phyloP scores from a whole-genome alignment of 1,140 invertebrate species.

The Sarcophaga peregrina region DNA sequence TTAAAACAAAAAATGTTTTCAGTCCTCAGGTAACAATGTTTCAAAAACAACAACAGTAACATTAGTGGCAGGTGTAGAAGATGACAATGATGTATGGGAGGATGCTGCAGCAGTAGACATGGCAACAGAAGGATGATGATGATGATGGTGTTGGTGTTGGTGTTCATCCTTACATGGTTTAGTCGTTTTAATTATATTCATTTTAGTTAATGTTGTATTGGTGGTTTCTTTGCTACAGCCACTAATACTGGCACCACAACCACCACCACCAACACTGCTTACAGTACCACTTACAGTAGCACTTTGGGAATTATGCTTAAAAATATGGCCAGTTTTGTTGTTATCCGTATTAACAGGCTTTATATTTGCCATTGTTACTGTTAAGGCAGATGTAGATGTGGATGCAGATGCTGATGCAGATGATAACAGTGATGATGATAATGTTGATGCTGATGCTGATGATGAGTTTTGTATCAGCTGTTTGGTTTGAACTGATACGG shows the following conservation, averaged over 20 bases:
- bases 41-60: conserved; percentile 68
- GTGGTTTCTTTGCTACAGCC: neutral
- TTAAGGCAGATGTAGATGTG: conserved; percentile 15
- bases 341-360: neutral
- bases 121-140: neutral
- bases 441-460: neutral
- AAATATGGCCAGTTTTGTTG: neutral
- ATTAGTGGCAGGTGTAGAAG: conserved; percentile 59
- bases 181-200: neutral
- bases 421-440: conserved; percentile 46
- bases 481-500: neutral
- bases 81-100: conserved; percentile 7
- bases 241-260: too few species aligned
- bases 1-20: conserved; percentile 47
- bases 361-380: conserved; percentile 30
- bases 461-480: conserved; percentile 28
- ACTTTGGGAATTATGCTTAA: neutral
- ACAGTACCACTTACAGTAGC: neutral
- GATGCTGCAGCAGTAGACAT: neutral
- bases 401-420: conserved; percentile 39
- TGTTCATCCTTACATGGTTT: neutral
- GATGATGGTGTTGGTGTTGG: conserved; percentile 31
- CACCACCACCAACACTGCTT: neutral
- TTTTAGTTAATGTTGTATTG: neutral
- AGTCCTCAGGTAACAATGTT: conserved; percentile 68